Evolutionary conservation across 2,888 invertebrate genomes (phyloP).

Genomic region (Strigamia maritima): DNA sequence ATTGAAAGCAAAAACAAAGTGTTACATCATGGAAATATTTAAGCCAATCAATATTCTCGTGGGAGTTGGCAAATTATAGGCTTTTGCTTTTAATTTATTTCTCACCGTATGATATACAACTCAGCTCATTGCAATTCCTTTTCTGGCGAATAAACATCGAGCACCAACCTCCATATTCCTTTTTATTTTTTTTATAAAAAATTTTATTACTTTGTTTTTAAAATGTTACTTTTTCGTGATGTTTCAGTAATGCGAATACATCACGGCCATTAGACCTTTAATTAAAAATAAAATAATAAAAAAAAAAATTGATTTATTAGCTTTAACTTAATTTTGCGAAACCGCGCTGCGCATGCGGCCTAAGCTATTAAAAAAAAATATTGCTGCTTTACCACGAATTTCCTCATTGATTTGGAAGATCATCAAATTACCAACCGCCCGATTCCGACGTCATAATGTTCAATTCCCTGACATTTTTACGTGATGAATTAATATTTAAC

Average conservation of each 20-base stretch:
- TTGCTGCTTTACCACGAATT: not conserved
- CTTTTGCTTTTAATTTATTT: slow-evolving; percentile 23
- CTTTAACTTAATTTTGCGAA: too few relatives aligned
- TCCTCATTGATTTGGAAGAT: not conserved
- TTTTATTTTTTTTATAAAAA: not conserved
- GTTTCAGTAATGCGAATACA: too few relatives aligned
- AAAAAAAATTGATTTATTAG: too few relatives aligned
- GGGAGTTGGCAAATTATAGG: slow-evolving; percentile 23
- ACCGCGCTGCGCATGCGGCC: too few relatives aligned
- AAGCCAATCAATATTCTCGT: slow-evolving; percentile 8
- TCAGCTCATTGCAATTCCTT: not conserved
- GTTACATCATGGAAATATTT: slow-evolving; percentile 11
- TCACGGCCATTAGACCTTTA: too few relatives aligned
- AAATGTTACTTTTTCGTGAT: too few relatives aligned
- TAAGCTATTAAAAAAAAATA: not conserved
- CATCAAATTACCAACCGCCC: not conserved
- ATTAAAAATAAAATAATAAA: too few relatives aligned
- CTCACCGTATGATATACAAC: slow-evolving; percentile 8
- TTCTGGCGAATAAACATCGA: not conserved
- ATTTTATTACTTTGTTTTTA: not conserved
- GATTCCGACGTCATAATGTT: too few relatives aligned
- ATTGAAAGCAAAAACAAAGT: not conserved
- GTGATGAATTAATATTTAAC: too few relatives aligned
- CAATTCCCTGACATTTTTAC: too few relatives aligned
- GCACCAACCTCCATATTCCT: not conserved